Percentiles rank a stretch among this genome's conserved stretches.
Conservation (phyloP, 2,888 invertebrate species). For the Augiades crinisus region DNA sequence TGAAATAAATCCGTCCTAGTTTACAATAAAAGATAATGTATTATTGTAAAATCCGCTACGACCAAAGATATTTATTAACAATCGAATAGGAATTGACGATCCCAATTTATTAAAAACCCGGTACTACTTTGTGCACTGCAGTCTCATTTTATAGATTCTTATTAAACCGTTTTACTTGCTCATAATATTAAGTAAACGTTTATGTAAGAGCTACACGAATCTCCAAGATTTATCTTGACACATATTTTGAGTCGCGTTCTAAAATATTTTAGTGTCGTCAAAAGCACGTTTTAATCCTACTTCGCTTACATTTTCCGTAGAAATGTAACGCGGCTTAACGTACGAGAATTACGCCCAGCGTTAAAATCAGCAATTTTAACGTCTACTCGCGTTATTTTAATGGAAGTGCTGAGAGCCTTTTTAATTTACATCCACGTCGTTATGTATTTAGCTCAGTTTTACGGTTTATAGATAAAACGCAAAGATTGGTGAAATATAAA, state of each 20-base stretch:
- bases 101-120: too few relatives aligned
- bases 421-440: conserved; percentile 7
- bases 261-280: conserved; percentile 12
- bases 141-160: too few relatives aligned
- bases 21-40: too few relatives aligned
- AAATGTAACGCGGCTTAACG: conserved; percentile 8
- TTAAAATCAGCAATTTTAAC: conserved; percentile 22
- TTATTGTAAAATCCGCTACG: too few relatives aligned
- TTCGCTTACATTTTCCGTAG: background rate
- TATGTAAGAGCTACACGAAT: background rate
- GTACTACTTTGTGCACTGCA: too few relatives aligned
- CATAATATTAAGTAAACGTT: background rate
- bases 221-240: conserved; percentile 5
- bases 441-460: background rate
- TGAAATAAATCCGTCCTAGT: too few relatives aligned
- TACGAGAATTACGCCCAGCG: conserved; percentile 5
- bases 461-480: background rate
- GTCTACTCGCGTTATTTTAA: conserved; percentile 21
- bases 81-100: too few relatives aligned
- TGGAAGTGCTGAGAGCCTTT: conserved; percentile 17
- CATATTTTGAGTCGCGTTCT: background rate
- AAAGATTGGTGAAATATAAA: background rate
- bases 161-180: too few relatives aligned
- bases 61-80: too few relatives aligned
- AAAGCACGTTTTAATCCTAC: conserved; percentile 10